Evolutionary conservation across 2,113 vertebrate species (phyloP), one percentile per base, ranked within the genome.

Genomic region (Seriola aureovittata): DNA sequence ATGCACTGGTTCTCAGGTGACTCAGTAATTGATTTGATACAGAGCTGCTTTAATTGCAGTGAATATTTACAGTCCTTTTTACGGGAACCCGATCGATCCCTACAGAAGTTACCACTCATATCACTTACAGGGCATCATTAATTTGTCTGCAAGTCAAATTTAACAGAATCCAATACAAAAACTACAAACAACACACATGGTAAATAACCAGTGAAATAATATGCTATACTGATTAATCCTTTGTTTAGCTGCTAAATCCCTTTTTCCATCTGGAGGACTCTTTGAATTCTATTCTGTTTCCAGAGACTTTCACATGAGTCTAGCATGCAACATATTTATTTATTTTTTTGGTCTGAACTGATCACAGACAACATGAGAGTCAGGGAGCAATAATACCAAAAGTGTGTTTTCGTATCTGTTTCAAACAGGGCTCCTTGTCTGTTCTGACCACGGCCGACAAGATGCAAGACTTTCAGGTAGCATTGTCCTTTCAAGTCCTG

Each of bases 61-160:
- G 12, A 16, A 55, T 54, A 48, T 62, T 32, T 48, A 21, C 44
- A 48, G 21, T 19, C 25, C 19, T 57, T n/a, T 34, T 72, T 59
- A 80, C 44, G 29, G 48, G 54, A 80, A 87, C 60, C 40, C 6
- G 2, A 71, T 79, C 10, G 32, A 80, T 70, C 58, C 48, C 2
- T 8, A 3, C 2, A 11, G 19, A 71, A 4, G 4, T 55, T 55
- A 60, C 14, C 54, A 1, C 58, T 17, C 4, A 5, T 34, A 38
- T 84, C 36, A 5, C 55, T 40, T 73, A 48, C 58, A 21, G 9
- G 25, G 38, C 32, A 1, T 60, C 36, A 10, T 55, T 59, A 9
- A 16, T 50, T 54, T 36, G 34, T n/a, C 36, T 54, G 19, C 44
- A 34, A 44, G 38, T 74, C 71, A n/a, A 3, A 36, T 42, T 17